Conservation (phyloP, 2,113 vertebrate species). For the Malurus cyaneus region DNA sequence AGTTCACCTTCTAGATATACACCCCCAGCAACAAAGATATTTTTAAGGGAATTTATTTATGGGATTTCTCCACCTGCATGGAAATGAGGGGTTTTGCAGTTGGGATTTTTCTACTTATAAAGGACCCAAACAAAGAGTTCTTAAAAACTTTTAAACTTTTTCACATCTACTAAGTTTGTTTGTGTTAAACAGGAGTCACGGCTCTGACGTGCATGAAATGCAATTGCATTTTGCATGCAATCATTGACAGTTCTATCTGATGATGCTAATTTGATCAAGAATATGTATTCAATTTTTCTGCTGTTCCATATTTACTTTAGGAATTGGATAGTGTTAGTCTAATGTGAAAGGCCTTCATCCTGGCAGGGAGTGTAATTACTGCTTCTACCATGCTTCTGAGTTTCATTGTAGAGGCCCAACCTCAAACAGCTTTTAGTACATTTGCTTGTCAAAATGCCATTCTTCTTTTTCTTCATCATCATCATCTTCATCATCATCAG, state of each 20-base stretch:
- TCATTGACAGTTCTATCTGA: background rate
- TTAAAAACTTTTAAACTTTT: background rate
- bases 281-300: background rate
- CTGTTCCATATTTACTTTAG: background rate
- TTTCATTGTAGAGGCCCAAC: background rate
- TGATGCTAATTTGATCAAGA: background rate
- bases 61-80: background rate
- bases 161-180: background rate
- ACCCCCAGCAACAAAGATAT: background rate
- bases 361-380: background rate
- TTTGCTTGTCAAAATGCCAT: background rate
- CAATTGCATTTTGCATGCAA: background rate
- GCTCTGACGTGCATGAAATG: background rate
- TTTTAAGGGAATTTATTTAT: background rate
- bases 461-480: background rate
- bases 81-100: fast-evolving
- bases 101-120: background rate
- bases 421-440: background rate
- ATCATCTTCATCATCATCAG: background rate
- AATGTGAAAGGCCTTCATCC: background rate
- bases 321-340: background rate
- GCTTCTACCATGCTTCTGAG: background rate
- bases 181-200: background rate
- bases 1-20: background rate
- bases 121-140: background rate